Evolutionary conservation across 2,797 vertebrate species (phyloP).

Genomic region (Neosilurus mollespiculum): DNA sequence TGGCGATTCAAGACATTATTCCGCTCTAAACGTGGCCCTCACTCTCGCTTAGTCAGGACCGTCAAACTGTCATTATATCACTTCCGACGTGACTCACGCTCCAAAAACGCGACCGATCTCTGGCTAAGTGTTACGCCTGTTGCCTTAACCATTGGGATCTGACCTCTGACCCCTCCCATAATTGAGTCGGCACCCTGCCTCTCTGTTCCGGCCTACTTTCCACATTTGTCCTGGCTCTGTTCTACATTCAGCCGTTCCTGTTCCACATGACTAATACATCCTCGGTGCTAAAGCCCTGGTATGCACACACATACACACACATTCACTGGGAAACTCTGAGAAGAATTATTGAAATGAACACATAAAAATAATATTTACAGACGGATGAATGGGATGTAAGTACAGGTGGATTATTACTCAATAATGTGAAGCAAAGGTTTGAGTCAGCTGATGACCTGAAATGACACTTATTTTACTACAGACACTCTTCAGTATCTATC

Average conservation of each 20-base stretch:
- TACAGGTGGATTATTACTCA: not conserved
- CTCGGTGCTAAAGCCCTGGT: conserved; percentile 45
- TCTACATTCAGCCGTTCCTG: conserved; percentile 57
- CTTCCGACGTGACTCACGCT: not conserved
- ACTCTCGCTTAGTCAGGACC: not conserved
- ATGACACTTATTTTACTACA: not conserved
- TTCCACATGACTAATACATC: conserved; percentile 58
- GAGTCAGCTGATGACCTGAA: not conserved
- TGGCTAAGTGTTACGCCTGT: conserved; percentile 55
- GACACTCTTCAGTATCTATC: not conserved
- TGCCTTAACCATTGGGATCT: conserved; percentile 60
- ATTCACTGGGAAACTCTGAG: not conserved
- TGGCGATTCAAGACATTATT: not conserved
- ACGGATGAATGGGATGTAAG: not conserved
- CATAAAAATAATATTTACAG: not conserved
- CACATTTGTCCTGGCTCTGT: conserved; percentile 55
- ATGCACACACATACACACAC: conserved; percentile 10
- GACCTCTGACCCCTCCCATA: conserved; percentile 66
- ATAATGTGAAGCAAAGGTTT: not conserved
- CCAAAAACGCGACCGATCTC: conserved; percentile 54
- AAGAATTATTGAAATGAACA: not conserved
- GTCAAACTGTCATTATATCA: conserved; percentile 21
- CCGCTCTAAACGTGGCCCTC: not conserved
- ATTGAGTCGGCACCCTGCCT: conserved; percentile 69
- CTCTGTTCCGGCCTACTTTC: conserved; percentile 63